A percentile compares a stretch with the other conserved stretches of the same genome.
phyloP scores from a whole-genome alignment of 2,797 vertebrate species.

The Clarias fuscus region DNA sequence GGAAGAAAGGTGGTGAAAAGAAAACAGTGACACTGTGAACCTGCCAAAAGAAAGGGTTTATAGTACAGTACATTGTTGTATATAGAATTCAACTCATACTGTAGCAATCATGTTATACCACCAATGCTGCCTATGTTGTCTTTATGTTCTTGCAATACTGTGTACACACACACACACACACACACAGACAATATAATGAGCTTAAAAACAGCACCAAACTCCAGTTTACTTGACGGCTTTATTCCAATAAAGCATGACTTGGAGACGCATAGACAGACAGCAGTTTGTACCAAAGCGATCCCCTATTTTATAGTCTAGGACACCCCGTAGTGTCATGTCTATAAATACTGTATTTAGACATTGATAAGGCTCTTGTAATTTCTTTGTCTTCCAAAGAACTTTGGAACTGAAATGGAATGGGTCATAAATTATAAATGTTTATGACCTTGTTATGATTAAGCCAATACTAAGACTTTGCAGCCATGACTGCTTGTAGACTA shows the following conservation, averaged over 20 bases:
- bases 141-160: not conserved
- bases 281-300: not conserved
- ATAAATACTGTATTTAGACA: not conserved
- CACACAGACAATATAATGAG: not conserved
- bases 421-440: not conserved
- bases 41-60: constrained; percentile 55
- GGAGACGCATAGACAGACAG: not conserved
- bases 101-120: not conserved
- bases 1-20: constrained; percentile 7
- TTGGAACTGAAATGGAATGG: not conserved
- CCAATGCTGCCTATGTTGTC: not conserved
- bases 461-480: not conserved
- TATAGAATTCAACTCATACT: too few species aligned
- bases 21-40: constrained; percentile 59
- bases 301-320: not conserved
- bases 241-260: not conserved
- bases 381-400: not conserved
- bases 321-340: not conserved
- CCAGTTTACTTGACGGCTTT: not conserved
- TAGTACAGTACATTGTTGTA: too few species aligned
- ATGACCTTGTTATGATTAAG: too few species aligned
- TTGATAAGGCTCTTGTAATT: not conserved
- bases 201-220: not conserved
- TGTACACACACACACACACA: too few species aligned
- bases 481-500: not conserved